Evolutionary conservation across 2,888 invertebrate species (phyloP).

Genomic region (Acanthosepion lycidas): DNA sequence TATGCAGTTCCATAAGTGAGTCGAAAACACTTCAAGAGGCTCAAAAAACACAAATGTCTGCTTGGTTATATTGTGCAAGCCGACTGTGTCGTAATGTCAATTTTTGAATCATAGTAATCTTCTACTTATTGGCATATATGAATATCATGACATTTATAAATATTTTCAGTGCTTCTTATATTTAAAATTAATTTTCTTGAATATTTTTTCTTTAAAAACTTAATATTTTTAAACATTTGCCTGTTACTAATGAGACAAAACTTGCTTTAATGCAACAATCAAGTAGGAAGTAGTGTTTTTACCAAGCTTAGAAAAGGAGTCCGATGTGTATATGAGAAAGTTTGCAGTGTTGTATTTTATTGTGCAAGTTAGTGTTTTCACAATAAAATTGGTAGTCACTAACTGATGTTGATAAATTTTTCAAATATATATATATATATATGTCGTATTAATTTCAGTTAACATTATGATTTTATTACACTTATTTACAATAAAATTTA

Average conservation of each 20-base stretch:
- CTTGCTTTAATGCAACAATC: not conserved
- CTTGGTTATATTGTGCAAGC: too few species aligned
- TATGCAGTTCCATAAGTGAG: too few species aligned
- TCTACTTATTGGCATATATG: too few species aligned
- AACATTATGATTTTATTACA: too few species aligned
- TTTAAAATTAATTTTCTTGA: not conserved
- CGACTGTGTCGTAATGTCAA: not conserved
- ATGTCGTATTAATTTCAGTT: too few species aligned
- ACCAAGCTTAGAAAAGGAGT: not conserved
- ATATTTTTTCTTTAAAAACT: not conserved
- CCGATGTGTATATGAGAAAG: not conserved
- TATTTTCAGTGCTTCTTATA: not conserved
- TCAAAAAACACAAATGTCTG: too few species aligned
- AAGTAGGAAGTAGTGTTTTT: not conserved
- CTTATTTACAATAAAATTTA: too few species aligned
- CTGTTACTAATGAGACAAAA: not conserved
- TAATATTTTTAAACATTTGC: not conserved
- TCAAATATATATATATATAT: too few species aligned
- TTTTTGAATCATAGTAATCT: not conserved
- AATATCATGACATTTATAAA: not conserved
- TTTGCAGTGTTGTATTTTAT: not conserved
- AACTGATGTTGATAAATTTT: too few species aligned
- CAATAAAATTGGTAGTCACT: too few species aligned
- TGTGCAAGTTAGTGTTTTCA: too few species aligned
- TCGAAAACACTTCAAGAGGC: too few species aligned